Percentiles rank a stretch among this genome's conserved stretches.
Evolutionary conservation across 2,113 vertebrate genomes (phyloP).

Genomic region (Neoarius graeffei): DNA sequence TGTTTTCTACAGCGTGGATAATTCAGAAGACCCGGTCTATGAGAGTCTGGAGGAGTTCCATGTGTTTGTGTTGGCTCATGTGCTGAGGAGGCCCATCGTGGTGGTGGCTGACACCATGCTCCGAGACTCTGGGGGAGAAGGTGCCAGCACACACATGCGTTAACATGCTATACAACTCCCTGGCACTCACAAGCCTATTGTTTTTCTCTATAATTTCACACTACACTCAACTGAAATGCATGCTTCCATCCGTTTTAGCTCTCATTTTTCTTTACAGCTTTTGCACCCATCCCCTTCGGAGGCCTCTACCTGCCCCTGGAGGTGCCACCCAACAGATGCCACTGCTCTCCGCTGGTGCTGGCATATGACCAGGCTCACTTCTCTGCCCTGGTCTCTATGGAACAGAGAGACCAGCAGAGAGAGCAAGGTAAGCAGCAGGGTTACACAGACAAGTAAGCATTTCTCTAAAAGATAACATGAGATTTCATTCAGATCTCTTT

Average conservation of each 20-base stretch:
- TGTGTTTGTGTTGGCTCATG: conserved; percentile 94
- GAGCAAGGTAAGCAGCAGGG: conserved; percentile 85
- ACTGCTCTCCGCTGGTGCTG: conserved; percentile 95
- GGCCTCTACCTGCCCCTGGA: conserved; percentile 96
- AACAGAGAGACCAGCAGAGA: conserved; percentile 95
- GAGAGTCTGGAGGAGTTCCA: conserved; percentile 98
- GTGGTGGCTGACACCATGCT: conserved; percentile 98
- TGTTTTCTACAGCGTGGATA: conserved; percentile 81
- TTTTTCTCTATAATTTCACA: neutral
- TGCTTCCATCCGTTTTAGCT: neutral
- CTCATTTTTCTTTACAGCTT: conserved; percentile 74
- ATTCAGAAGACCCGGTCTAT: conserved; percentile 94
- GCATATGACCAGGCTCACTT: conserved; percentile 99
- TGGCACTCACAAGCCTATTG: neutral
- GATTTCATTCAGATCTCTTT: neutral
- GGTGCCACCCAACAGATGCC: conserved; percentile 95
- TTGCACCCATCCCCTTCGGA: conserved; percentile 95
- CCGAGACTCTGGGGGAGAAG: conserved; percentile 95
- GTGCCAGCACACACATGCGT: conserved; percentile 60
- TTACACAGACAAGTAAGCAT: neutral
- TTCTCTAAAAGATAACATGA: neutral
- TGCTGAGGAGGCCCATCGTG: conserved; percentile 90
- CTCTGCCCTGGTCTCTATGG: conserved; percentile 98
- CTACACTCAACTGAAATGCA: neutral
- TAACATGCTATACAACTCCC: neutral